Evolutionary conservation across 2,113 vertebrate species (phyloP), one percentile per base, ranked within the genome.

Genomic region (Bos indicus): DNA sequence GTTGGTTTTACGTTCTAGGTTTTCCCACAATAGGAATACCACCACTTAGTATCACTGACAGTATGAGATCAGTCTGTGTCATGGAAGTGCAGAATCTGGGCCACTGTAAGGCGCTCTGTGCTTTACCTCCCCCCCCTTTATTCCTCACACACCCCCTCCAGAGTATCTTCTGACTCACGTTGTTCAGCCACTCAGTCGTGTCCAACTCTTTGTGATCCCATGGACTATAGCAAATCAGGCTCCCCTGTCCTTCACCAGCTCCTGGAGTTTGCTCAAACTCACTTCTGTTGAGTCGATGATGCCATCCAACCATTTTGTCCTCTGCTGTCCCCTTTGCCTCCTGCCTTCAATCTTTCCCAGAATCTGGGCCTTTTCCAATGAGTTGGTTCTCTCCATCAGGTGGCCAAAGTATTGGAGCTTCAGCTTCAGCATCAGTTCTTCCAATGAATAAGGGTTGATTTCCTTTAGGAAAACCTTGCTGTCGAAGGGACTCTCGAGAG

Each of bases 141-240:
- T 3, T 43, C 43, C 33, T 33, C 7, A 46, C 3, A 14, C 0
- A 16, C 2, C 59, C 7, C 5, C 52, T 40, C 26, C n/a, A 26
- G 51, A 83, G 36, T 25, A 10, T 26, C 7, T 52, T 91, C 81
- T 81, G 82, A 30, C 28, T 54, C 46, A 19, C 7, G 40, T 33
- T 33, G 40, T 33, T 33, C 60, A 33, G 60, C 19, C 19, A 12
- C n/a, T 71, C n/a, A 40, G 67, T 23, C 1, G 0, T 36, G n/a
- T 71, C 1, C n/a, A 71, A 1, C 5, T 12, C n/a, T 71, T 36
- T 71, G 19, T 23, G n/a, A 71, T 36, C n/a, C 64, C n/a, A 67
- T 5, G 64, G 64, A 36, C 33, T 67, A 21, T 67, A 67, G 17
- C 17, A n/a, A n/a, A 19, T 67, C 33, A 36, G 64, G 33, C 64